Conservation (phyloP, 1,140 invertebrate genomes). For the Penaeus vannamei region DNA sequence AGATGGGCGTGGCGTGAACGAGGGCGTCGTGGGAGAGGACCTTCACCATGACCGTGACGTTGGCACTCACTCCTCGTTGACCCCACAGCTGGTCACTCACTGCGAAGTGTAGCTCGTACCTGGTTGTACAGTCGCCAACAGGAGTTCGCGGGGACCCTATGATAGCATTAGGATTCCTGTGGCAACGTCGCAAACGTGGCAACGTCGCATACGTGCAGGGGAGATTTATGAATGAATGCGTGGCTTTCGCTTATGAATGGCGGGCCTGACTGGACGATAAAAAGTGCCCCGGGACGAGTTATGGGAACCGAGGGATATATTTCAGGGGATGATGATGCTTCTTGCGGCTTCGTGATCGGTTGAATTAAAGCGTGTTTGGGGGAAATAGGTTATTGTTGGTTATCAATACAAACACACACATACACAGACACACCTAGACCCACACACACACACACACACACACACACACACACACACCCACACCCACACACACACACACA, state of each 20-base stretch:
- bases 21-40: slow-evolving; percentile 91
- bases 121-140: not conserved
- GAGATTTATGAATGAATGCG: no score
- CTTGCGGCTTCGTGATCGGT: not conserved
- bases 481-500: not conserved
- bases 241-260: no score
- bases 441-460: not conserved
- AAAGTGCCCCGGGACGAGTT: no score
- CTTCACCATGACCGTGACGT: slow-evolving; percentile 87
- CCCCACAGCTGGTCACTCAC: slow-evolving; percentile 66
- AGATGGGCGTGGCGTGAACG: slow-evolving; percentile 73
- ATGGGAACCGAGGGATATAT: no score
- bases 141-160: not conserved
- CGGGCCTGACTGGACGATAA: no score
- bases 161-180: not conserved
- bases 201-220: no score
- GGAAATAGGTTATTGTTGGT: not conserved
- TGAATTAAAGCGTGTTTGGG: slow-evolving; percentile 91
- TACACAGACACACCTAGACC: not conserved
- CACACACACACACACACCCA: not conserved
- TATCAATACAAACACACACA: not conserved
- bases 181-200: not conserved
- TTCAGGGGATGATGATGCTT: no score
- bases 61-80: slow-evolving; percentile 81
- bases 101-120: slow-evolving; percentile 41